These are phyloP conservation scores for Trichoplax adhaerens DNA, from an alignment of 37 sponge, comb jelly and placozoan genomes.

Conservation along the genomic window DNA sequence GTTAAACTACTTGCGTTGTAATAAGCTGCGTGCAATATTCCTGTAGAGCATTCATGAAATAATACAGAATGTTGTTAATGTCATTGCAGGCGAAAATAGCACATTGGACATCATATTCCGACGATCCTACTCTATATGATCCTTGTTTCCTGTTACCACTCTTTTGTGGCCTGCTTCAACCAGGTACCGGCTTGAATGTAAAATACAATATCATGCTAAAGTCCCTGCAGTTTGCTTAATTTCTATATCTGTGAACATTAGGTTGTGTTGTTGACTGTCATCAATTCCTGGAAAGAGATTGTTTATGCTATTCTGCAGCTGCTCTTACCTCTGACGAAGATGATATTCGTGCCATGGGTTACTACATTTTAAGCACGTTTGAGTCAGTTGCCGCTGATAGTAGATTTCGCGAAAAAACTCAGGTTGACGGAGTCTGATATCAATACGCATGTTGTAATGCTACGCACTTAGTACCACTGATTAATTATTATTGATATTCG, in stretches of 20 bases:
- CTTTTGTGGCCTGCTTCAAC: constrained; percentile 26
- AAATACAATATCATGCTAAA: no score
- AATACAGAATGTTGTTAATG: no score
- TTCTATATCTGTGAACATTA: not conserved
- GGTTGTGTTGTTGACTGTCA: constrained; percentile 46
- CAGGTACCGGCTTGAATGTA: constrained; percentile 12
- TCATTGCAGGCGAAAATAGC: no score
- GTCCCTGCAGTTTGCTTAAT: no score
- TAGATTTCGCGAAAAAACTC: constrained; percentile 50
- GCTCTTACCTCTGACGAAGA: constrained; percentile 24
- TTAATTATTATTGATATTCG: no score
- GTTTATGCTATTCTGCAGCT: constrained; percentile 30
- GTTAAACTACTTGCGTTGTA: no score
- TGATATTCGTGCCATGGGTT: constrained; percentile 32
- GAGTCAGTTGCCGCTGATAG: constrained; percentile 24
- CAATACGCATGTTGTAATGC: no score
- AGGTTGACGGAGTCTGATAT: constrained; percentile 12
- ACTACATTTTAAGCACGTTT: constrained; percentile 34
- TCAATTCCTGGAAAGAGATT: constrained; percentile 42
- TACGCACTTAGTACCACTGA: no score
- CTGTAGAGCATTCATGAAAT: no score
- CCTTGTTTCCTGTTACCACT: constrained; percentile 56
- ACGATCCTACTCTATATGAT: constrained; percentile 21
- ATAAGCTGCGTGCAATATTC: no score
- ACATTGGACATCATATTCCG: no score